Percentiles rank a stretch among this genome's conserved stretches.
These are phyloP conservation scores for Lordiphosa andalusiaca DNA, from an alignment of 2,888 invertebrate species.

Conservation along the genomic window DNA sequence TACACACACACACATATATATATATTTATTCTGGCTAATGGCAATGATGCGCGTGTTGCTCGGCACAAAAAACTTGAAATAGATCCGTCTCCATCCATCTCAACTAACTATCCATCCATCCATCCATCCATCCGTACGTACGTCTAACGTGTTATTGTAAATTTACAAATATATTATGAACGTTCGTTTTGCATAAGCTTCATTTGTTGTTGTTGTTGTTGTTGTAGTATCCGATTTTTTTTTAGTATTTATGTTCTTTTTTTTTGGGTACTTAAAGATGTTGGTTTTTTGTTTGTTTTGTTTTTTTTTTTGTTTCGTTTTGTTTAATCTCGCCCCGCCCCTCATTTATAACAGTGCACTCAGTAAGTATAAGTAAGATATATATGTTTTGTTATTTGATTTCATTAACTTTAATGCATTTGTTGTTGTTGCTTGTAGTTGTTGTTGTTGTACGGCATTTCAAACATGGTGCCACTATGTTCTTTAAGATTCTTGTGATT, in stretches of 20 bases:
- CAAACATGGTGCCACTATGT: conserved; percentile 62
- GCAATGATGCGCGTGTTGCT: conserved; percentile 76
- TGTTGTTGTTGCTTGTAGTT: conserved; percentile 44
- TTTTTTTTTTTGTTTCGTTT: conserved; percentile 56
- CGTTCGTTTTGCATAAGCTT: conserved; percentile 54
- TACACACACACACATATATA: conserved; percentile 37
- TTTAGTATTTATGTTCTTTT: conserved; percentile 46
- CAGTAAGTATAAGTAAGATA: conserved; percentile 69
- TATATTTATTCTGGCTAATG: conserved; percentile 68
- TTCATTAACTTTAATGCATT: conserved; percentile 31
- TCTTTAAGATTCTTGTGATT: conserved; percentile 24
- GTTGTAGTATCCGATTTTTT: conserved; percentile 36
- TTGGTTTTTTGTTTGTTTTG: conserved; percentile 51
- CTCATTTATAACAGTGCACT: conserved; percentile 81
- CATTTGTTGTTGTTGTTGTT: conserved; percentile 46
- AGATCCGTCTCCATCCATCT: conserved; percentile 41
- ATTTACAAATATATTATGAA: conserved; percentile 62
- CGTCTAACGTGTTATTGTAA: conserved; percentile 40
- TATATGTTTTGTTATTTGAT: conserved; percentile 28
- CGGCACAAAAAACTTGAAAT: conserved; percentile 66
- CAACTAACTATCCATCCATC: conserved; percentile 15
- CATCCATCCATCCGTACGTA: conserved; percentile 13
- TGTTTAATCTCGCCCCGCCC: conserved; percentile 81
- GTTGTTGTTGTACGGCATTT: conserved; percentile 75
- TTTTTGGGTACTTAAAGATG: conserved; percentile 17